Conservation (phyloP, 2,888 invertebrate species). For the Achlya flavicornis region DNA sequence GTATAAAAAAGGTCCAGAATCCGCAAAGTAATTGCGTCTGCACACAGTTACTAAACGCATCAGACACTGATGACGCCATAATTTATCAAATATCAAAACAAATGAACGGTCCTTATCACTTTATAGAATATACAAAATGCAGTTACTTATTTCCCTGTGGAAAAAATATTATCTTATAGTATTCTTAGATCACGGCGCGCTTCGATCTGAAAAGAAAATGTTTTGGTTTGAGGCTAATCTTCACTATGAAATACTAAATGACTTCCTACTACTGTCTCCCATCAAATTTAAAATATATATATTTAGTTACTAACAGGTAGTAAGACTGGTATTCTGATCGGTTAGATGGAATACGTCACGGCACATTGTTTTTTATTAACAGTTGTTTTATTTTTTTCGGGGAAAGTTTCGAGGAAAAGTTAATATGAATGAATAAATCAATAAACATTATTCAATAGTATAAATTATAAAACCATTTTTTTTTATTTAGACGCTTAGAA, state of each 20-base stretch:
- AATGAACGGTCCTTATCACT: slow-evolving; percentile 84
- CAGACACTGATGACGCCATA: slow-evolving; percentile 78
- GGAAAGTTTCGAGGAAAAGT: too few species aligned
- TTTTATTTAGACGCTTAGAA: too few species aligned
- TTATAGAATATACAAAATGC: slow-evolving; percentile 85
- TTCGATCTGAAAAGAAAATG: slow-evolving; percentile 76
- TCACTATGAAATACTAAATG: neutral
- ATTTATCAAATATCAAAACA: slow-evolving; percentile 83
- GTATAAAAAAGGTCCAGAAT: slow-evolving; percentile 80
- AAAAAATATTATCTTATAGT: slow-evolving; percentile 85
- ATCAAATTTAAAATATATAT: too few species aligned
- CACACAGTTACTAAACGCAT: slow-evolving; percentile 73
- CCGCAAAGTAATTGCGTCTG: slow-evolving; percentile 81
- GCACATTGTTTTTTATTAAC: too few species aligned
- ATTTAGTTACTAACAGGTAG: too few species aligned
- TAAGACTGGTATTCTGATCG: too few species aligned
- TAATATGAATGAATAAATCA: too few species aligned
- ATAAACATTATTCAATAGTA: too few species aligned
- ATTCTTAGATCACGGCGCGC: slow-evolving; percentile 84
- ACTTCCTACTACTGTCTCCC: neutral
- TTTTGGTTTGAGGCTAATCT: slow-evolving; percentile 3
- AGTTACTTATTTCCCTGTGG: slow-evolving; percentile 85
- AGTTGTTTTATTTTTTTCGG: too few species aligned
- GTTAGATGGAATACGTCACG: too few species aligned
- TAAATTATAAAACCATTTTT: too few species aligned